Base-by-base conservation (phyloP, 2,797 vertebrate species). In the Peromyscus eremicus region DNA sequence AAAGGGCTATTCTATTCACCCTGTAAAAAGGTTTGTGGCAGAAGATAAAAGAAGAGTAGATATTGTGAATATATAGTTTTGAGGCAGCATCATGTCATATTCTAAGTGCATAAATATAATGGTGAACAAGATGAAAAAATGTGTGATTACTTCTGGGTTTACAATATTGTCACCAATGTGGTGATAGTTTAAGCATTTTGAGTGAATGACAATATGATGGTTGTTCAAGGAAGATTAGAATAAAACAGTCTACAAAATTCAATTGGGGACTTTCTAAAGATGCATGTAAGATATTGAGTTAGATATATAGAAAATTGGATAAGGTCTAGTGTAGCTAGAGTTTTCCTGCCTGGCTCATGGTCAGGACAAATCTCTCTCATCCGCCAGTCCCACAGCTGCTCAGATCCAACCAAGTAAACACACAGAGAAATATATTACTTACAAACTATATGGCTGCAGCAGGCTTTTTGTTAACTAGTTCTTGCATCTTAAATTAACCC, bases 281-380 rank as follows among this genome's bases (percentile, higher is more conserved):
- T 82, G 8, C 2, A 7, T 80, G 12, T 60, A 49, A 91, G 37
- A 84, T 16, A 46, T 25, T 68, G 10, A 79, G 21, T 93, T 82
- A 79, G 96, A 49, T 40, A 75, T n/a, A 43, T 16, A 89, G 32
- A 21, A 91, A 71, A 93, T 66, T 94, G 37, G 9, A 62, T 23
- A 27, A 79, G 19, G 3, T 25, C 40, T 49, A 49, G 49, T 49
- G 49, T 49, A 49, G 49, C 49, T 49, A 49, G 49, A 12, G 49
- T 49, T 49, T 49, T 49, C 49, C 49, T 49, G 2, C 11, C 49
- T 49, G 49, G 49, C 49, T 49, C 1, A 49, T 7, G 1, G 49
- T 49, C 49, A 49, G 49, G 49, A 49, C 49, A 49, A 49, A 49
- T 49, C 49, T 49, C 49, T 49, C 49, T 49, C 11, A 49, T 49